phyloP scores from a whole-genome alignment of 2,797 vertebrate genomes.

The Hylomyscus alleni region DNA sequence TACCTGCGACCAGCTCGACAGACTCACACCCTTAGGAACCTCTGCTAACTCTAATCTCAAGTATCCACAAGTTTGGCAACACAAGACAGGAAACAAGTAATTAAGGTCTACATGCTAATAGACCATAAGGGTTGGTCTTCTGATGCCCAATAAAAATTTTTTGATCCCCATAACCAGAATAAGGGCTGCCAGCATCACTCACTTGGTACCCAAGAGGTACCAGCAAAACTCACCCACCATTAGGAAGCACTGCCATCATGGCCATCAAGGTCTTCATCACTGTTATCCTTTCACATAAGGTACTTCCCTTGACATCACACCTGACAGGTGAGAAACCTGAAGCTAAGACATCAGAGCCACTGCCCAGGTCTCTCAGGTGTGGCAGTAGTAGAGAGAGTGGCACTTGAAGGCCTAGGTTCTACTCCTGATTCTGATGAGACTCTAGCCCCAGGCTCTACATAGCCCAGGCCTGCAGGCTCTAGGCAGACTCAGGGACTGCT shows the following conservation, averaged over 20 bases:
- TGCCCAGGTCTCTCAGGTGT: background rate
- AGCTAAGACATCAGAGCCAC: background rate
- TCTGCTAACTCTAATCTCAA: background rate
- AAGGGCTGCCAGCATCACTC: background rate
- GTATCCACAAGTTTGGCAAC: background rate
- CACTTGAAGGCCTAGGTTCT: background rate
- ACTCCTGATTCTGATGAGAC: background rate
- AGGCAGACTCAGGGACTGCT: background rate
- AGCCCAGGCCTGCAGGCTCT: background rate
- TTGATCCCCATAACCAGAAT: slow-evolving; percentile 48
- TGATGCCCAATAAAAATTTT: slow-evolving; percentile 47
- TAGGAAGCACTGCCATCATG: too few species aligned
- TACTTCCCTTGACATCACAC: background rate
- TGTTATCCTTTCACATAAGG: too few species aligned
- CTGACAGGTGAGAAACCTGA: background rate
- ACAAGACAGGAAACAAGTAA: background rate
- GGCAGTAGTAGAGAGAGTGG: background rate
- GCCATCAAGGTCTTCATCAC: background rate
- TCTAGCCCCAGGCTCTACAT: background rate
- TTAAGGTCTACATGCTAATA: background rate
- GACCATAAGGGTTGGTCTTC: background rate
- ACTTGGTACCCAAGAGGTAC: background rate
- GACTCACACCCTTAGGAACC: background rate
- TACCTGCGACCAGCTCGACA: background rate
- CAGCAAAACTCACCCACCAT: background rate